Conservation (phyloP, 2,888 invertebrate genomes). For the Philaethria dido region DNA sequence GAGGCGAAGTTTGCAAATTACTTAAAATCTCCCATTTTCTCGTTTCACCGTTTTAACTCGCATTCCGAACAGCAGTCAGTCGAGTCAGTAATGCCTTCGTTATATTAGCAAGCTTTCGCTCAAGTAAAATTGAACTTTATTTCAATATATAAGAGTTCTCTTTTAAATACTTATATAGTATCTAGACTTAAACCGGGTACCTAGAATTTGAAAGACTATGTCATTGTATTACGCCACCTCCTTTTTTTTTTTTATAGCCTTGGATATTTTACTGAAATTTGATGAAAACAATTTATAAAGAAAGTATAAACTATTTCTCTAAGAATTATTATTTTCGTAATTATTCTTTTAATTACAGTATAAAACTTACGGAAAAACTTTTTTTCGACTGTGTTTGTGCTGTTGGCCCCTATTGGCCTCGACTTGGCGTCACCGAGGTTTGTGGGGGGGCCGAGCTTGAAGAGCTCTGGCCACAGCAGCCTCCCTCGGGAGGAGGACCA, state of each 20-base stretch:
- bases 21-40: constrained; percentile 32
- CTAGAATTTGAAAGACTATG: constrained; percentile 29
- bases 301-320: not conserved
- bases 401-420: too few species aligned
- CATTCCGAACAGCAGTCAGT: constrained; percentile 32
- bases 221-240: constrained; percentile 31
- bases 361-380: too few species aligned
- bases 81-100: not conserved
- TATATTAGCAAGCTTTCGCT: not conserved
- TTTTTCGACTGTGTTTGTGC: too few species aligned
- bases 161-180: constrained; percentile 1
- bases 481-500: too few species aligned
- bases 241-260: constrained; percentile 24
- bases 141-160: not conserved
- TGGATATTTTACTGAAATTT: constrained; percentile 4
- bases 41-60: constrained; percentile 36
- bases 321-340: too few species aligned
- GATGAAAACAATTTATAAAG: not conserved
- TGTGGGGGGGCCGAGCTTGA: too few species aligned
- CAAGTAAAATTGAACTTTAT: constrained; percentile 16
- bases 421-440: too few species aligned
- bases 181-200: constrained; percentile 18
- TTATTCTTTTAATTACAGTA: too few species aligned
- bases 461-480: too few species aligned
- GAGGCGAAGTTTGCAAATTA: constrained; percentile 32